Conservation (phyloP, 2,888 invertebrate species). For the Macropis europaea region DNA sequence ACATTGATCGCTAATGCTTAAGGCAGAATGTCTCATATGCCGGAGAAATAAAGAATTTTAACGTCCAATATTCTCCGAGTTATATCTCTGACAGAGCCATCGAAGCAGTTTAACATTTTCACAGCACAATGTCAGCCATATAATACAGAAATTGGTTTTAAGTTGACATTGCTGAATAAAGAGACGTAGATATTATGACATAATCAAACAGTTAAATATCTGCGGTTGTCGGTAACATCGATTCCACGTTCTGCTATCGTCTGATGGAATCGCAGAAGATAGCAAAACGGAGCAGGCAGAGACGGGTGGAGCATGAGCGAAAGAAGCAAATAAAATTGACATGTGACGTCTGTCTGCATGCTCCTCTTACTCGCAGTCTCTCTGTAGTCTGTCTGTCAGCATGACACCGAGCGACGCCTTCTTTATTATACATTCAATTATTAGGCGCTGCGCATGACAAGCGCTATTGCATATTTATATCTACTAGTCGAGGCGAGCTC, state of each 20-base stretch:
- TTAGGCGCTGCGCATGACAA: conserved; percentile 78
- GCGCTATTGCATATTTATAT: conserved; percentile 79
- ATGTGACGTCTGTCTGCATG: conserved; percentile 72
- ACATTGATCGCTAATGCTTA: too few species aligned
- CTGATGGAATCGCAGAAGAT: conserved; percentile 43
- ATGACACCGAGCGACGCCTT: conserved; percentile 77
- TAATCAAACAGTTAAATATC: background rate
- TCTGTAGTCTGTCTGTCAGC: conserved; percentile 71
- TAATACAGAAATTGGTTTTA: too few species aligned
- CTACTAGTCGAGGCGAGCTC: conserved; percentile 67
- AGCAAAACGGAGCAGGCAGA: conserved; percentile 37
- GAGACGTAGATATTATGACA: background rate
- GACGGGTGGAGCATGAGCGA: conserved; percentile 36
- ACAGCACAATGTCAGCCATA: background rate
- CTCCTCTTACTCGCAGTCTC: conserved; percentile 54
- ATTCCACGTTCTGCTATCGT: conserved; percentile 23
- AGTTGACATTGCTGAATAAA: too few species aligned
- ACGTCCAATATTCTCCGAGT: background rate
- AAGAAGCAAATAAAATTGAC: conserved; percentile 73
- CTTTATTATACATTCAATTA: conserved; percentile 80
- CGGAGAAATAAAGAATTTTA: background rate
- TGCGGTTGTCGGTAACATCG: conserved; percentile 26
- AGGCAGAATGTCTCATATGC: too few species aligned
- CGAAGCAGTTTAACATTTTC: background rate
- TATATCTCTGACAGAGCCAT: background rate